Evolutionary conservation across 2,113 vertebrate genomes (phyloP).

Genomic region (Guaruba guarouba): DNA sequence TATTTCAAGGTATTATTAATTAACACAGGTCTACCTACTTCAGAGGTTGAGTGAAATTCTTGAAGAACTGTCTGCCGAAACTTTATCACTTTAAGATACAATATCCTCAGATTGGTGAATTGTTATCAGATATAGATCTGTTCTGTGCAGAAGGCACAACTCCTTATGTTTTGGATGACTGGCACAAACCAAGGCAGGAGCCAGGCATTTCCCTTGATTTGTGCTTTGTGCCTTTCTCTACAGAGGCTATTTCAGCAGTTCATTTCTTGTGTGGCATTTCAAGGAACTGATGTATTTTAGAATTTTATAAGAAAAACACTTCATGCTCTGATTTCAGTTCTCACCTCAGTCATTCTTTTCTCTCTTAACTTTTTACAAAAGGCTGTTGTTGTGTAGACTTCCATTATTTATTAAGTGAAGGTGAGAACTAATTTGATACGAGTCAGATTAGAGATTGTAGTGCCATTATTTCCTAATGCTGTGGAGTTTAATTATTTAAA

Average conservation of each 20-base stretch:
- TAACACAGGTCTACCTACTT: not conserved
- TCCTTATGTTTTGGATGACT: accelerated
- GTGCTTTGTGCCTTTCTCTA: not conserved
- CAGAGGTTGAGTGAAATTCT: not conserved
- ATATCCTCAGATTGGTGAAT: not conserved
- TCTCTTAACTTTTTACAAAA: not conserved
- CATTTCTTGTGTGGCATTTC: not conserved
- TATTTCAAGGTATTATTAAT: not conserved
- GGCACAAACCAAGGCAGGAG: not conserved
- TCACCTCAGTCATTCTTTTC: not conserved
- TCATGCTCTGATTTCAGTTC: not conserved
- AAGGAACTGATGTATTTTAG: not conserved
- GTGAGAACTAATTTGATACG: not conserved
- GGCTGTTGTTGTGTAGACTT: not conserved
- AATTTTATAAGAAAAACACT: not conserved
- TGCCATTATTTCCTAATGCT: not conserved
- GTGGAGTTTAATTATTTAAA: not conserved
- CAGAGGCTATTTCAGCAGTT: not conserved
- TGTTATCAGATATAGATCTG: not conserved
- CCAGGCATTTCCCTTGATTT: not conserved
- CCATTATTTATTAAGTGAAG: not conserved
- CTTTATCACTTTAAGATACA: not conserved
- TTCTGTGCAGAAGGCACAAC: not conserved
- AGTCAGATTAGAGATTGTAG: not conserved
- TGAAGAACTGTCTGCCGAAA: not conserved